Evolutionary conservation across 2,113 vertebrate genomes (phyloP), one percentile per base, ranked within the genome.

Genomic region (Microcebus lehilahytsara): DNA sequence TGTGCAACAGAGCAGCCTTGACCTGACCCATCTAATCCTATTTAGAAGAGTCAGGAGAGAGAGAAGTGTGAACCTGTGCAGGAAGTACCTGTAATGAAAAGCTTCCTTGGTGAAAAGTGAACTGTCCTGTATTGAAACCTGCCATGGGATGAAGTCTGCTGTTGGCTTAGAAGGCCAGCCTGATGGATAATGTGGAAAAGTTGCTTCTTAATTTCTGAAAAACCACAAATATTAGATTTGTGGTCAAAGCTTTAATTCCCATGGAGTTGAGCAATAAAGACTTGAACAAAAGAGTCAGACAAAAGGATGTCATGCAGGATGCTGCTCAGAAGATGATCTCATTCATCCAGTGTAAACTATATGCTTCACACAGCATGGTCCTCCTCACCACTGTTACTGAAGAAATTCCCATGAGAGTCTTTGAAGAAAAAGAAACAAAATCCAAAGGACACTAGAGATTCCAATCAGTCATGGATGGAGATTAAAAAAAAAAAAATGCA

Each of bases 361-460:
- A 37, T 92, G 85, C 62, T 87, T 71, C 87, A 60, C 22, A 83
- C 3, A 71, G 8, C 4, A 37, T 46, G 32, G 27, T 81, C 67
- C 62, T 84, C 66, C 34, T 89, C 17, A 46, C 58, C 20, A 53
- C 37, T 46, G 19, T n/a, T 69, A 58, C 3, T 77, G 5, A 91
- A 85, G 40, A 81, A 67, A 95, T 23, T 83, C 91, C 25, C 40
- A 46, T 7, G 40, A 58, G 4, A 56, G 6, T 85, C 62, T 87
- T 60, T 80, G 79, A 95, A 58, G 46, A 40, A 56, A 96, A 84
- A 32, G 9, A 84, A 85, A 83, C n/a, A 74, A 94, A 93, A 89
- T 64, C 46, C 34, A 89, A 60, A 91, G 79, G 16, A 64, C 5
- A 62, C 30, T 14, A 79, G 56, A 5, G 80, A 77, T 78, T 56